Conservation (phyloP, 1,140 invertebrate species). For the Stenopsyche tienmushanensis region DNA sequence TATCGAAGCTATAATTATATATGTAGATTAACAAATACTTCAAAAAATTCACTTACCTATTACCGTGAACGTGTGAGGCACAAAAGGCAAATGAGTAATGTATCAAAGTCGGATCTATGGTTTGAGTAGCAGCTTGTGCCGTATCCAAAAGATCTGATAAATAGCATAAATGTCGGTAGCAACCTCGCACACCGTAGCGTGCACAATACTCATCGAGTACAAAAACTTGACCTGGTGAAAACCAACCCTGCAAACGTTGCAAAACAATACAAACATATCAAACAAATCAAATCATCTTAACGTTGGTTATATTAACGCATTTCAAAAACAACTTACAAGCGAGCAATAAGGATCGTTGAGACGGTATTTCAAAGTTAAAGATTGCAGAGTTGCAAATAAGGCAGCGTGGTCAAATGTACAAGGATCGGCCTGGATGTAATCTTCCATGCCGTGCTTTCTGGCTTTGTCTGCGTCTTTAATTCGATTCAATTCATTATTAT, state of each 20-base stretch:
- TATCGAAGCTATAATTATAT: no score
- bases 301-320: background rate
- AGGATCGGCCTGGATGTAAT: constrained; percentile 97
- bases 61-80: constrained; percentile 97
- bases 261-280: constrained; percentile 6
- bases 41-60: no score
- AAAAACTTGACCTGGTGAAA: constrained; percentile 98
- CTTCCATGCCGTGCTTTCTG: constrained; percentile 98
- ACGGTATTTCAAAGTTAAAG: constrained; percentile 90
- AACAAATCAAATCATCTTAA: background rate
- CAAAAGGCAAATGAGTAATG: constrained; percentile 99
- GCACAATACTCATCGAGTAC: constrained; percentile 98
- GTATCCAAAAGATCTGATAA: constrained; percentile 94
- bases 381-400: constrained; percentile 90
- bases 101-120: constrained; percentile 97
- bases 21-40: no score
- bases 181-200: constrained; percentile 94
- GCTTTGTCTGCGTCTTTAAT: constrained; percentile 88
- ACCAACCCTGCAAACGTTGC: constrained; percentile 89
- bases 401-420: constrained; percentile 94
- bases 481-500: background rate
- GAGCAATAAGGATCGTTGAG: constrained; percentile 97
- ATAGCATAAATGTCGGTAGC: constrained; percentile 94
- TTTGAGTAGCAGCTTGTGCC: constrained; percentile 85
- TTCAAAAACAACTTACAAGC: constrained; percentile 63